Evolutionary conservation across 2,888 invertebrate genomes (phyloP).

Genomic region (Eueremaeus valkanovi): DNA sequence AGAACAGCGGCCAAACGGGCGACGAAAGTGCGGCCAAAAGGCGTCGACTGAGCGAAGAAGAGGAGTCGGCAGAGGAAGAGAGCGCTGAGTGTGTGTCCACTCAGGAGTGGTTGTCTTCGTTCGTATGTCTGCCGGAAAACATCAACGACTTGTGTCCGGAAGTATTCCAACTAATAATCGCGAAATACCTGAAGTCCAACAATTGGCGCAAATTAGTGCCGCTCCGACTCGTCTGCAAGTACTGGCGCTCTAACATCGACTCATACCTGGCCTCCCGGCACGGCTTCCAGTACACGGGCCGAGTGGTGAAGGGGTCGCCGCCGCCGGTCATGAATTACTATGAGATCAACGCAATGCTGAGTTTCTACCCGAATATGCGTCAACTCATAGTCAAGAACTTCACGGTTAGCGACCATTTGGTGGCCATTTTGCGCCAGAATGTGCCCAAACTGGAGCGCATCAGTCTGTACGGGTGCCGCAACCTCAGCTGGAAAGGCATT

Average conservation of each 20-base stretch:
- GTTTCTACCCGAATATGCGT: conserved; percentile 28
- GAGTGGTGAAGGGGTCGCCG: conserved; percentile 8
- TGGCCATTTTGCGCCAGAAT: conserved; percentile 23
- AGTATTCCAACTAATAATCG: conserved; percentile 23
- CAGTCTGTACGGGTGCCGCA: conserved; percentile 17
- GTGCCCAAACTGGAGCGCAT: conserved; percentile 1
- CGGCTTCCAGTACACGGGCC: conserved; percentile 30
- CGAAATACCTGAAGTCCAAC: conserved; percentile 15
- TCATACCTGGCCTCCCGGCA: conserved; percentile 25
- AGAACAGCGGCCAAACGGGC: not conserved
- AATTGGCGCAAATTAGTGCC: conserved; percentile 27
- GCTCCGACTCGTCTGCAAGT: conserved; percentile 13
- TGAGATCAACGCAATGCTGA: conserved; percentile 25
- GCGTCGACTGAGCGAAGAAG: not conserved
- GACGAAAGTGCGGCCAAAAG: not conserved
- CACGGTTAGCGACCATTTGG: conserved; percentile 20
- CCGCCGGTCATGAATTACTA: conserved; percentile 29
- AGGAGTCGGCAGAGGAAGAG: not conserved
- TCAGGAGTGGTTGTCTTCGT: not conserved
- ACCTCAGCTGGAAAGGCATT: conserved; percentile 23
- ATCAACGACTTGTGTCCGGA: conserved; percentile 28
- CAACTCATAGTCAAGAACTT: conserved; percentile 32
- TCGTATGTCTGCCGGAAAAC: not conserved
- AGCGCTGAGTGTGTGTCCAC: not conserved
- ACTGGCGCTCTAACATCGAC: conserved; percentile 26